Evolutionary conservation across 2,888 invertebrate species (phyloP), one percentile per base, ranked within the genome.

Genomic region (Ptychoptera contaminata): DNA sequence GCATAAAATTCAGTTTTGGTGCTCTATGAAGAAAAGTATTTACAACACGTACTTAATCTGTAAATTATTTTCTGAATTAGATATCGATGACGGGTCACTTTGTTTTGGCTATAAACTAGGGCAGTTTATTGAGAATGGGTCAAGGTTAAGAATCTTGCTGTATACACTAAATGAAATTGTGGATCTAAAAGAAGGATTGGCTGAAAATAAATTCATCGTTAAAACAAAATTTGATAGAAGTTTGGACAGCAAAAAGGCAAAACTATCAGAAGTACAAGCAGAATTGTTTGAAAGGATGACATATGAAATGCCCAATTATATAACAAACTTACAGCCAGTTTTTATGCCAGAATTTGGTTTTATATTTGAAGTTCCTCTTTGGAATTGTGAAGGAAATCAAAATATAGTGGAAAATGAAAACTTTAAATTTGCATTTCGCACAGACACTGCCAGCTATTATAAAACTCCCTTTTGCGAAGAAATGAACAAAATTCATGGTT

Each of bases 401-500:
- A 36, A 40, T 4, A 8, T 15, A 9, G 10, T 44, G 4, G 42
- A 45, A 42, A 46, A 29, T 36, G 30, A 46, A 7, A 40, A 44
- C n/a, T 46, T 52, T 16, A 44, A 46, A n/a, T 46, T 50, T 30
- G 23, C 48, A 1, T 63, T 65, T 50, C 55, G 57, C 44, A 47
- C 62, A 8, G 54, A 58, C 32, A 58, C 56, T 31, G 54, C 51
- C 8, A 58, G 59, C 32, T 63, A 64, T 51, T 68, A 63, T 49
- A 66, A 63, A 50, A 66, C 61, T 48, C 56, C 63, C 1, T 48
- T 65, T 37, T 68, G 67, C 48, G 51, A 59, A 40, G 85, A 86
- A 58, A 58, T 91, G 54, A 90, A 92, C 61, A 64, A 70, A 47
- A 68, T 76, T 51, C 68, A 88, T 47, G 90, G 90, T 34, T 84